Evolutionary conservation across 2,888 invertebrate species (phyloP).

Genomic region (Caenorhabditis afra): DNA sequence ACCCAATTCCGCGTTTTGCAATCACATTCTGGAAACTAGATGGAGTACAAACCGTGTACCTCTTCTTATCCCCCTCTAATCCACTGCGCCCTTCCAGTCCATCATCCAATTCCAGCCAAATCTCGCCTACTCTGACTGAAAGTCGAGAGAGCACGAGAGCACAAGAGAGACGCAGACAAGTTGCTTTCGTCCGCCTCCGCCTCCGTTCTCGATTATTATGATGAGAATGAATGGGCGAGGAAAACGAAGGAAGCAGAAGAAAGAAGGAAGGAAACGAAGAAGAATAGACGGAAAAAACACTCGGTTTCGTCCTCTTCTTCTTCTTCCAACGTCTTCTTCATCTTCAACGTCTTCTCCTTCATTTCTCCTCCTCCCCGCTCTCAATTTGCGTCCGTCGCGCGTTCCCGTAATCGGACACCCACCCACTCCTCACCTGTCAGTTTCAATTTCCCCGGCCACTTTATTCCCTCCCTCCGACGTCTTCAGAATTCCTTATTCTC

Average conservation of each 20-base stretch:
- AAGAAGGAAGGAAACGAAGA: slow-evolving; percentile 2
- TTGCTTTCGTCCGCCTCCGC: neutral
- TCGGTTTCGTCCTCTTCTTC: neutral
- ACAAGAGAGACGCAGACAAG: neutral
- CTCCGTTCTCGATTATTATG: slow-evolving; percentile 16
- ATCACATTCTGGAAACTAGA: no score
- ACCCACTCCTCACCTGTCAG: neutral
- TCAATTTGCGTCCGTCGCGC: no score
- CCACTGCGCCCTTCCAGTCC: no score
- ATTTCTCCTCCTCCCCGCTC: neutral
- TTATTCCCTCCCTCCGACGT: neutral
- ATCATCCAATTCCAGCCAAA: no score
- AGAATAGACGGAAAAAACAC: slow-evolving; percentile 22
- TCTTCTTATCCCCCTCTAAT: no score
- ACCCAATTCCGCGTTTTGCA: no score
- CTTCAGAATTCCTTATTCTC: no score
- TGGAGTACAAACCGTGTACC: no score
- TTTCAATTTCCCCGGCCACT: neutral
- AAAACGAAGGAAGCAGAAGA: no score
- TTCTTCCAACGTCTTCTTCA: neutral
- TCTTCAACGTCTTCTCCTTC: slow-evolving; percentile 4
- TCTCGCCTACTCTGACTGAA: no score
- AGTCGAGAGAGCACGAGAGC: neutral
- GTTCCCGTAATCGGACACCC: neutral
- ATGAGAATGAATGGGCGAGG: neutral